These are phyloP conservation scores for Rallus crepitans DNA, from an alignment of 2,797 vertebrate genomes.

Conservation along the genomic window DNA sequence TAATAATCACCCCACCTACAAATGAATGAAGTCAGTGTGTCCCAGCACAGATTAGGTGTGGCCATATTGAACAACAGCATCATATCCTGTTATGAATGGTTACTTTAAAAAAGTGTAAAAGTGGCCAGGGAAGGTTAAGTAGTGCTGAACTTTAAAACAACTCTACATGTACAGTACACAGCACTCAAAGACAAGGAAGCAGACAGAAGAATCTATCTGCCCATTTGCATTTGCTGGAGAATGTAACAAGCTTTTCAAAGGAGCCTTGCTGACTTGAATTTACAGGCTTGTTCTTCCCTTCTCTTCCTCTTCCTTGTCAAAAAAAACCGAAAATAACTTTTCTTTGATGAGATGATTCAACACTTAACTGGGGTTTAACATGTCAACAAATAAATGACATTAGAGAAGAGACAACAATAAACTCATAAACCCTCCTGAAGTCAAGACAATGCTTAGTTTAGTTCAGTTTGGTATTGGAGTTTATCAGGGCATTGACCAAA, in stretches of 20 bases:
- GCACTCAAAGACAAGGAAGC: neutral
- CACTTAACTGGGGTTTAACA: neutral
- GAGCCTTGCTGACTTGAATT: neutral
- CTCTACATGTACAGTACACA: neutral
- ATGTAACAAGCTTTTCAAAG: neutral
- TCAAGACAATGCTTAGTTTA: neutral
- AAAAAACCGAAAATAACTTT: neutral
- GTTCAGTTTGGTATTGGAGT: neutral
- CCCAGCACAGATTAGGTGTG: constrained; percentile 48
- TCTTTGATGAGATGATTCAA: neutral
- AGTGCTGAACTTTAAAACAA: neutral
- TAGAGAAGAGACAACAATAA: neutral
- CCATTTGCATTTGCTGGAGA: neutral
- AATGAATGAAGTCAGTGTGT: constrained; percentile 61
- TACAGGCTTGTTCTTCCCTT: neutral
- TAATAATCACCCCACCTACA: constrained; percentile 37
- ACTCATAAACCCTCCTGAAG: neutral
- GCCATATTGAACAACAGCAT: constrained; percentile 1
- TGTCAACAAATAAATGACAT: neutral
- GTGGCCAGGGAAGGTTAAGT: neutral
- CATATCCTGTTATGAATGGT: constrained; percentile 47
- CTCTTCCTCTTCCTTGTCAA: neutral
- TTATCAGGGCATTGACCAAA: neutral
- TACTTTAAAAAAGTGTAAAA: neutral
- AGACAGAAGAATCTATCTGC: neutral